Evolutionary conservation across 2,888 invertebrate species (phyloP), one percentile per base, ranked within the genome.

Genomic region (Andricus curvator): DNA sequence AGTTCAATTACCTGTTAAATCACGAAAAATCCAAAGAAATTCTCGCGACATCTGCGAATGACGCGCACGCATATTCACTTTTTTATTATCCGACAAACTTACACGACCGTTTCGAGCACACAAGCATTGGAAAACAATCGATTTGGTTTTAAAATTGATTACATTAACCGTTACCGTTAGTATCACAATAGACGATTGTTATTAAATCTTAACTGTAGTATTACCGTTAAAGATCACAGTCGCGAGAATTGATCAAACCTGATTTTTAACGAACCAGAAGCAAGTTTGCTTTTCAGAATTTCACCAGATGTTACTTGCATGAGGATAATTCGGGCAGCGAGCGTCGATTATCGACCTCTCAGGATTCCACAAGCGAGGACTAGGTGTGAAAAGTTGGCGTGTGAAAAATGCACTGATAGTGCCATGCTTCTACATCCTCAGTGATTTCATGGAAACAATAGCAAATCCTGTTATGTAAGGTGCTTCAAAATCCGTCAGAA

Each of bases 171-270:
- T 56, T 51, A 74, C n/a, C 56, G 74, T 74, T 74, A 74, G 74
- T 74, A 74, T 74, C 74, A 74, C 74, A 74, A 74, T 74, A n/a
- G 33, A 74, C n/a, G 74, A 74, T 74, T 37, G 74, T 56, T 74
- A 74, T 56, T 74, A 56, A 33, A 74, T 29, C 56, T 74, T 74
- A 56, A 56, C 51, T 51, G 51, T 74, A 51, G 44, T 17, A 25
- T 48, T 70, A 70, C 48, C 17, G 70, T 51, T 74, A 74, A 56
- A n/a, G n/a, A 74, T 74, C 74, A 74, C 74, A 74, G 74, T 74
- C 56, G 37, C 22, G 33, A 74, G 33, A 74, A 56, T 56, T 74
- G 74, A 74, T 74, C 56, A 74, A 74, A 74, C 13, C 33, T 29
- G 22, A 15, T 51, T 70, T 51, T 33, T 56, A 20, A 3, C 17